Percentiles rank a stretch among this genome's conserved stretches.
Conservation (phyloP, 2,797 vertebrate genomes). For the Sebastes steindachneri region DNA sequence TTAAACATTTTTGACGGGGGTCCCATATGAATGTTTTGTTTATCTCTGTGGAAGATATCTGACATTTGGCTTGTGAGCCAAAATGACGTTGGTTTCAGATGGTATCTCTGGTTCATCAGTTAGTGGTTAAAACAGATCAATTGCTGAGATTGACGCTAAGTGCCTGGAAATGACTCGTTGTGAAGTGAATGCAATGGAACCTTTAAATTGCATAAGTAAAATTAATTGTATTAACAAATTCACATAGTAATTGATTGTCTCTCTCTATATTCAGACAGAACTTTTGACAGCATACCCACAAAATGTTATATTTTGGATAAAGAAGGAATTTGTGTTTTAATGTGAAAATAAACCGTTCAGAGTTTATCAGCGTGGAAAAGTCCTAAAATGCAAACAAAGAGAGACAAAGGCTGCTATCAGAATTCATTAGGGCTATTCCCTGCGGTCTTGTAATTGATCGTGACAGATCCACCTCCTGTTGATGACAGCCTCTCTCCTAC, state of each 20-base stretch:
- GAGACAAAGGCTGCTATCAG: slow-evolving; percentile 46
- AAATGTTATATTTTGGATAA: not conserved
- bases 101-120: too few relatives aligned
- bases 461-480: slow-evolving; percentile 80
- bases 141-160: not conserved
- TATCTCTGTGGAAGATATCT: not conserved
- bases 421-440: slow-evolving; percentile 71
- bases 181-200: not conserved
- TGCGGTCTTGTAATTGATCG: slow-evolving; percentile 74
- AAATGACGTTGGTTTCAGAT: not conserved
- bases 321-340: not conserved
- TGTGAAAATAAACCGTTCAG: slow-evolving; percentile 6
- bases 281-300: not conserved
- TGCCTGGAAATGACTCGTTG: not conserved
- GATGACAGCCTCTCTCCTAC: slow-evolving; percentile 72
- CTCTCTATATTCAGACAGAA: not conserved
- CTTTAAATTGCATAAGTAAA: not conserved
- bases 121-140: not conserved
- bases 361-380: slow-evolving; percentile 30
- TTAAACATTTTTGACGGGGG: not conserved
- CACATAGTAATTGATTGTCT: slow-evolving; percentile 1
- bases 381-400: slow-evolving; percentile 34
- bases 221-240: slow-evolving; percentile 5
- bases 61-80: too few relatives aligned
- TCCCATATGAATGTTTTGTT: not conserved